Base-by-base conservation (phyloP, 1,140 invertebrate species). In the Colletes latitarsis region DNA sequence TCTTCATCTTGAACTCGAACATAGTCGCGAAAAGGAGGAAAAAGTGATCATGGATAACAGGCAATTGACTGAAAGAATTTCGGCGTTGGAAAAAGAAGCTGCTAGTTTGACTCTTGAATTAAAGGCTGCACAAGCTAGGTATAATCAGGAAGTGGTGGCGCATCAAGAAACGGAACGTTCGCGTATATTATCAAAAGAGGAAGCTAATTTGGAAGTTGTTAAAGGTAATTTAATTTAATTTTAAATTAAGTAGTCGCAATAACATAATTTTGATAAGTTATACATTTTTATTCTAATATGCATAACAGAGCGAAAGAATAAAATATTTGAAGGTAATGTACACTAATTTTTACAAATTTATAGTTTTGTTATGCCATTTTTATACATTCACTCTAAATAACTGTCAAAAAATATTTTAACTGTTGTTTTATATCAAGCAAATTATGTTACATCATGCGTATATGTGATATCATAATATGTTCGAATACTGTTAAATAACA, bases 121-220 rank as follows among this genome's bases (percentile, higher is more conserved):
- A 30, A 98, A 98, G 92, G 96, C 97, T 43, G 95, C 97, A 19
- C 97, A 98, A 90, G 96, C 96, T 78, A 95, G 97, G 78, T 98
- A 98, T 89, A 97, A 98, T 88, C 97, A 98, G 90, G 98, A 99
- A 94, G 95, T 97, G 1, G 95, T 95, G 78, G 96, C 97, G 0
- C 98, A 98, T 89, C 97, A 98, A 90, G 97, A 98, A 92, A 98
- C 97, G 1, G 97, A 98, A 93, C 96, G 95, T 89, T 97, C 95
- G 71, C 96, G 95, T 60, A 95, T 97, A 88, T 94, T 97, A n/a
- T 97, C 96, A 58, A 97, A 97, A 88, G 98, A 98, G 90, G 97
- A 98, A 92, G 97, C 97, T 15, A 98, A 97, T 93, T 91, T 97
- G 82, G 97, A 98, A 94, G 96, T 97, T 85, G 97, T 98, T 60